Percentiles rank a stretch among this genome's conserved stretches.
These are phyloP conservation scores for Galaxea fascicularis DNA, from an alignment of 92 coral and sea anemone genomes.

Conservation along the genomic window DNA sequence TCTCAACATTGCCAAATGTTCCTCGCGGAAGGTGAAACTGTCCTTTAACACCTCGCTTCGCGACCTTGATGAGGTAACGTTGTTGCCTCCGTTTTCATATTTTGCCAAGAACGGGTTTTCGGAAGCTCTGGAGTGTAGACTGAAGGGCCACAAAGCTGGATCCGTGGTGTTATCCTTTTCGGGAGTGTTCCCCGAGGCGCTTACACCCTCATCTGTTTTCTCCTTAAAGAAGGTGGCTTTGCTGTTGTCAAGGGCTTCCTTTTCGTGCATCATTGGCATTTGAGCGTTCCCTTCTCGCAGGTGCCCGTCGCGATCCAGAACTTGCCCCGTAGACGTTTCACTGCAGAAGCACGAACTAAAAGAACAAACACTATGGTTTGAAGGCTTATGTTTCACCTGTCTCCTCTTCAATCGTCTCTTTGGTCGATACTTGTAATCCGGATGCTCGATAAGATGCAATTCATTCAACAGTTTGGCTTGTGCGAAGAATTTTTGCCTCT, in stretches of 20 bases:
- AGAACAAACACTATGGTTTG: background rate
- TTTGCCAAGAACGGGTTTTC: background rate
- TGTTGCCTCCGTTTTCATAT: background rate
- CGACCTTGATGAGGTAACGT: background rate
- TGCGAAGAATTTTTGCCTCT: conserved; percentile 88
- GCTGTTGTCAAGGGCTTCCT: conserved; percentile 1
- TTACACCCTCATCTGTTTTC: background rate
- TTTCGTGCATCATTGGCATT: background rate
- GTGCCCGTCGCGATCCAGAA: background rate
- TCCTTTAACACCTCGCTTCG: background rate
- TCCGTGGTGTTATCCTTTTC: background rate
- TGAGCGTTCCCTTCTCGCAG: background rate
- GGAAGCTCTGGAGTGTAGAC: background rate
- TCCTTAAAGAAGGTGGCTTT: background rate
- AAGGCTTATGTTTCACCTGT: conserved; percentile 39
- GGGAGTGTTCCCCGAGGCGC: background rate
- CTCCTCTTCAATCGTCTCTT: conserved; percentile 76
- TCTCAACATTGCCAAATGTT: conserved; percentile 6
- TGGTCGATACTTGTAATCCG: conserved; percentile 89
- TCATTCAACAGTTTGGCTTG: conserved; percentile 87
- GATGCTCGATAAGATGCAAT: conserved; percentile 89
- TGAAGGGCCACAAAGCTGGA: conserved; percentile 4
- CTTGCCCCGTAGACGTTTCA: conserved; percentile 5
- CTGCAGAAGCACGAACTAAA: conserved; percentile 16
- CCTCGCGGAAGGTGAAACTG: background rate